Conservation (phyloP, 2,113 vertebrate species). For the Menidia beryllina region DNA sequence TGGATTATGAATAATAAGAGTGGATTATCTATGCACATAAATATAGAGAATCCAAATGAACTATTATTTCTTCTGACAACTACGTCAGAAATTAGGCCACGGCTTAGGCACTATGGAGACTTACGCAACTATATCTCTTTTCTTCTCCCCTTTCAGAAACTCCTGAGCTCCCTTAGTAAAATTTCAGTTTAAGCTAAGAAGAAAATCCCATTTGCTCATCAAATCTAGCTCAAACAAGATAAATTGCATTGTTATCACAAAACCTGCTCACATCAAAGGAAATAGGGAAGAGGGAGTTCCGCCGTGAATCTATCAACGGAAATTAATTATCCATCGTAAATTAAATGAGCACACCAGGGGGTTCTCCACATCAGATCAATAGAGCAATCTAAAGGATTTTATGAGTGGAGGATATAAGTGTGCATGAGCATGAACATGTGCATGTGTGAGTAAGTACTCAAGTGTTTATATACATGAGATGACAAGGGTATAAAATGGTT, state of each 20-base stretch:
- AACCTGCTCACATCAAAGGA: slow-evolving; percentile 68
- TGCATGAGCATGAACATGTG: slow-evolving; percentile 28
- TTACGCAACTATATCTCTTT: neutral
- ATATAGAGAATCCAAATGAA: no score
- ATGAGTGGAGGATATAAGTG: slow-evolving; percentile 45
- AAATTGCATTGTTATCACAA: slow-evolving; percentile 66
- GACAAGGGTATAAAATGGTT: no score
- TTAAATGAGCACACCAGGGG: slow-evolving; percentile 69
- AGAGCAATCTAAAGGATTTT: slow-evolving; percentile 67
- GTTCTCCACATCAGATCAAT: slow-evolving; percentile 67
- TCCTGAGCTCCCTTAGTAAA: slow-evolving; percentile 25
- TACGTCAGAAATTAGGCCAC: slow-evolving; percentile 9
- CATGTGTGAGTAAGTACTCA: no score
- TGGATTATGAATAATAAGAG: no score
- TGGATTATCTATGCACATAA: no score
- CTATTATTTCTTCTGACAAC: neutral
- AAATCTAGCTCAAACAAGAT: slow-evolving; percentile 64
- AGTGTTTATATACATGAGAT: no score
- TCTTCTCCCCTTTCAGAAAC: slow-evolving; percentile 1
- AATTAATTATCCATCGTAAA: slow-evolving; percentile 79
- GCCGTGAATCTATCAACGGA: slow-evolving; percentile 63
- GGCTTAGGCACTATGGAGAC: neutral
- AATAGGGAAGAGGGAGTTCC: slow-evolving; percentile 59
- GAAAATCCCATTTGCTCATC: slow-evolving; percentile 68
- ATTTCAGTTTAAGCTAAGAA: slow-evolving; percentile 47